Percentiles rank a stretch among this genome's conserved stretches.
These are phyloP conservation scores for Thera britannica DNA, from an alignment of 2,888 invertebrate genomes.

Conservation along the genomic window DNA sequence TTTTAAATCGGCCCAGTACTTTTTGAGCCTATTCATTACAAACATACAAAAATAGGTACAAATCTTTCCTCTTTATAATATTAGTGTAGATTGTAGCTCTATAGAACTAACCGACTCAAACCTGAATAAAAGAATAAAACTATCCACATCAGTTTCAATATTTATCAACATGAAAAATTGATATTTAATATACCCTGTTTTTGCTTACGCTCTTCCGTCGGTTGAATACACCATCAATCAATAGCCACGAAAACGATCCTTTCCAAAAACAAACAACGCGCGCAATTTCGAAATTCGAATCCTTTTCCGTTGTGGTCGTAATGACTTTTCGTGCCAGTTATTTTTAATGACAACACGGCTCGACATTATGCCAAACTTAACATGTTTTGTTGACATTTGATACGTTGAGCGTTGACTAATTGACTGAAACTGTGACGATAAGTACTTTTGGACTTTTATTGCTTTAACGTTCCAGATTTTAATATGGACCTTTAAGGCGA, in stretches of 20 bases:
- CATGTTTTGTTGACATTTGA: slow-evolving; percentile 45
- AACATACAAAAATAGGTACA: too few relatives aligned
- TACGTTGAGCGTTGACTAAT: slow-evolving; percentile 52
- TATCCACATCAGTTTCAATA: slow-evolving; percentile 41
- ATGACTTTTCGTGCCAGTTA: slow-evolving; percentile 57
- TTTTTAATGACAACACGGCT: slow-evolving; percentile 32
- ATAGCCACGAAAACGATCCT: slow-evolving; percentile 52
- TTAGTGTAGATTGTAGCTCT: too few relatives aligned
- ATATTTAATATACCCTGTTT: slow-evolving; percentile 67
- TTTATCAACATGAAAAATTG: slow-evolving; percentile 73
- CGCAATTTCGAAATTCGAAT: slow-evolving; percentile 52
- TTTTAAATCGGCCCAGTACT: too few relatives aligned
- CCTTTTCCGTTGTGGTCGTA: slow-evolving; percentile 51
- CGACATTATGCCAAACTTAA: slow-evolving; percentile 24
- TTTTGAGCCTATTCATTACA: too few relatives aligned
- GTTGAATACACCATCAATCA: slow-evolving; percentile 38
- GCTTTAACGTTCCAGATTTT: slow-evolving; percentile 4
- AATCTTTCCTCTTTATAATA: too few relatives aligned
- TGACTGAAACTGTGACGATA: slow-evolving; percentile 50
- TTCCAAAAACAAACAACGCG: slow-evolving; percentile 60
- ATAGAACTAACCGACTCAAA: neutral
- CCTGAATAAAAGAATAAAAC: neutral
- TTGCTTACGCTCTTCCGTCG: slow-evolving; percentile 54
- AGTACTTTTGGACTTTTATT: slow-evolving; percentile 19
- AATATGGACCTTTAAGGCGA: neutral